Conservation (phyloP, 2,797 vertebrate species). For the Trematomus bernacchii region DNA sequence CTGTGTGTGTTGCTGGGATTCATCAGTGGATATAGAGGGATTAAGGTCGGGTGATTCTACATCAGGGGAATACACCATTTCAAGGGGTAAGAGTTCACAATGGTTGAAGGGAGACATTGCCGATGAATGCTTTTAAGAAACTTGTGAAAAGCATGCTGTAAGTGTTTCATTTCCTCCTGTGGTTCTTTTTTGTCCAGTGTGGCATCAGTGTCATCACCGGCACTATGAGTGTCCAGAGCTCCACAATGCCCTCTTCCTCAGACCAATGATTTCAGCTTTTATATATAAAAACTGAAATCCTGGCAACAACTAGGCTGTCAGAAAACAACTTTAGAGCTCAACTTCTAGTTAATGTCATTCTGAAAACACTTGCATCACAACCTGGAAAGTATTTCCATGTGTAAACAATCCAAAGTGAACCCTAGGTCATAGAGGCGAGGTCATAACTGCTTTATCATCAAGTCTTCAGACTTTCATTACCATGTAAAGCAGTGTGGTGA, state of each 20-base stretch:
- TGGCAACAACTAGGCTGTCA: slow-evolving; percentile 24
- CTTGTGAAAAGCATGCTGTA: slow-evolving; percentile 67
- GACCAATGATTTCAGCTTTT: slow-evolving; percentile 56
- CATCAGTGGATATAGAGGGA: slow-evolving; percentile 82
- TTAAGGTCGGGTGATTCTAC: slow-evolving; percentile 80
- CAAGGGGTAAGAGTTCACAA: slow-evolving; percentile 75
- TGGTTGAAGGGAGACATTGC: slow-evolving; percentile 72
- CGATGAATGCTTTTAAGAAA: slow-evolving; percentile 74
- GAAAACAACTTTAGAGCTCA: slow-evolving; percentile 27
- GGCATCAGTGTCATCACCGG: slow-evolving; percentile 67
- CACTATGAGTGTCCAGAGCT: slow-evolving; percentile 36
- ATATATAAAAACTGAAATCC: slow-evolving; percentile 36
- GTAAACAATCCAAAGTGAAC: slow-evolving; percentile 59
- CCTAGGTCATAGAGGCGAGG: slow-evolving; percentile 66
- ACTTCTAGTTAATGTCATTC: slow-evolving; percentile 15
- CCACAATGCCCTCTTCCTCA: slow-evolving; percentile 52
- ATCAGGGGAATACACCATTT: slow-evolving; percentile 70
- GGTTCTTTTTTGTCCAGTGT: slow-evolving; percentile 67
- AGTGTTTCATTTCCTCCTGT: slow-evolving; percentile 72
- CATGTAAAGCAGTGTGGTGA: slow-evolving; percentile 76
- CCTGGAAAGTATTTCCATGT: slow-evolving; percentile 21
- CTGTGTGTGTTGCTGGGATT: slow-evolving; percentile 73
- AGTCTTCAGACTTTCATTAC: slow-evolving; percentile 72
- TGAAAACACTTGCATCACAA: slow-evolving; percentile 6
- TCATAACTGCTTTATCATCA: slow-evolving; percentile 56